Base-by-base conservation (phyloP, 2,888 invertebrate genomes). In the Caenorhabditis sp. region DNA sequence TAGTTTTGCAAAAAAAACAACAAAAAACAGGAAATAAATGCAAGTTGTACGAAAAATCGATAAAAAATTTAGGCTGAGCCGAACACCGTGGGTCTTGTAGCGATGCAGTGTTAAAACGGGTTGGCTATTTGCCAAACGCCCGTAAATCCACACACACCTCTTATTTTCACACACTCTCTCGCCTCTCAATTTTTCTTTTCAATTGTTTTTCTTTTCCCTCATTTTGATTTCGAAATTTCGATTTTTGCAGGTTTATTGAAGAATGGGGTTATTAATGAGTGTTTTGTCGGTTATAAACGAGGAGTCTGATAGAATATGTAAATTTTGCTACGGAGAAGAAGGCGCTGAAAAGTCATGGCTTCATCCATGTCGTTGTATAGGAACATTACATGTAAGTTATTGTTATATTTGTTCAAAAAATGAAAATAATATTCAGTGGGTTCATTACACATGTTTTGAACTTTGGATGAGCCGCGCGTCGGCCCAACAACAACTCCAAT, bases 391-490 rank as follows among this genome's bases (percentile, higher is more conserved):
- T 64, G 80, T 77, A 27, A 58, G 69, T n/a, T 53, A 25, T n/a
- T n/a, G n/a, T n/a, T n/a, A n/a, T n/a, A 59, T 56, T n/a, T 63
- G 10, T 1, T 36, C 26, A 59, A 12, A 53, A 56, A 38, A 26
- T 64, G 10, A 27, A 4, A 25, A 31, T 7, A 26, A 14, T 26
- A 52, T 71, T 26, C 56, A 81, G 78, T 83, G 81, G 81, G 82
- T 83, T 1, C 82, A 83, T 57, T 38, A 62, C 25, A 52, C 63
- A 50, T 83, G 82, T 59, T 76, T 83, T 38, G 70, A 68, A 10
- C 54, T 70, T 50, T 83, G 82, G 82, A 75, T 83, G 63, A 25
- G 59, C 1, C 73, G 70, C 49, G 81, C 82, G 31, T 76, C 82
- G 0, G 73, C 72, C 14, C 73, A 74, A 23, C 80, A 83, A 62